A percentile compares a stretch with the other conserved stretches of the same genome.
Evolutionary conservation across 2,888 invertebrate species (phyloP).

Genomic region (Dorcus hopei): DNA sequence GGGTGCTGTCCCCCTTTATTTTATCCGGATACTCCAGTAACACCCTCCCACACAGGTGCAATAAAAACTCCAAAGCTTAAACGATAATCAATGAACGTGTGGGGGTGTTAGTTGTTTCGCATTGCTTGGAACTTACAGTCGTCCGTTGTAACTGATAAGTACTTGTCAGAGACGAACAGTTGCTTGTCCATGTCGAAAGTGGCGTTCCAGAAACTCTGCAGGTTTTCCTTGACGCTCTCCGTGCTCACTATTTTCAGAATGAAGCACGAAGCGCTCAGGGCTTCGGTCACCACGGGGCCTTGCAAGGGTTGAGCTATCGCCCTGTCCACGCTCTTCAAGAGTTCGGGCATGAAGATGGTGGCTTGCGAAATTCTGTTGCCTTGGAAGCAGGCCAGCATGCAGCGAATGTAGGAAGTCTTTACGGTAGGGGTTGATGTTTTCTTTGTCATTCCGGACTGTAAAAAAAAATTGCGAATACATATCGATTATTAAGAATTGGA

Average conservation of each 20-base stretch:
- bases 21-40: slow-evolving; percentile 67
- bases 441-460: slow-evolving; percentile 67
- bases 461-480: slow-evolving; percentile 22
- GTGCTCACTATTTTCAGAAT: slow-evolving; percentile 59
- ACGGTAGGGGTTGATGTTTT: slow-evolving; percentile 78
- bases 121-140: slow-evolving; percentile 52
- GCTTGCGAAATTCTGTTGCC: slow-evolving; percentile 51
- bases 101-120: no score
- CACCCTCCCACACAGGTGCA: slow-evolving; percentile 70
- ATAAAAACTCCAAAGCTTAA: slow-evolving; percentile 65
- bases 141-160: slow-evolving; percentile 66
- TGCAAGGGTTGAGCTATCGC: slow-evolving; percentile 74
- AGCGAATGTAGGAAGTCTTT: slow-evolving; percentile 74
- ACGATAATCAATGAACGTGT: slow-evolving; percentile 8
- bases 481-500: neutral
- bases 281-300: slow-evolving; percentile 67
- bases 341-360: slow-evolving; percentile 57
- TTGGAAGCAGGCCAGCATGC: slow-evolving; percentile 66
- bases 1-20: slow-evolving; percentile 62
- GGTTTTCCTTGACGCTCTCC: slow-evolving; percentile 14
- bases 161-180: slow-evolving; percentile 79
- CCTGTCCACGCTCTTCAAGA: slow-evolving; percentile 71
- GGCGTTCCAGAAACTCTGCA: slow-evolving; percentile 61
- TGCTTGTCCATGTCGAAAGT: slow-evolving; percentile 75
- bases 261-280: slow-evolving; percentile 65